These are phyloP conservation scores for Dolichoris vasculosae DNA, from an alignment of 1,140 invertebrate species.

Conservation along the genomic window DNA sequence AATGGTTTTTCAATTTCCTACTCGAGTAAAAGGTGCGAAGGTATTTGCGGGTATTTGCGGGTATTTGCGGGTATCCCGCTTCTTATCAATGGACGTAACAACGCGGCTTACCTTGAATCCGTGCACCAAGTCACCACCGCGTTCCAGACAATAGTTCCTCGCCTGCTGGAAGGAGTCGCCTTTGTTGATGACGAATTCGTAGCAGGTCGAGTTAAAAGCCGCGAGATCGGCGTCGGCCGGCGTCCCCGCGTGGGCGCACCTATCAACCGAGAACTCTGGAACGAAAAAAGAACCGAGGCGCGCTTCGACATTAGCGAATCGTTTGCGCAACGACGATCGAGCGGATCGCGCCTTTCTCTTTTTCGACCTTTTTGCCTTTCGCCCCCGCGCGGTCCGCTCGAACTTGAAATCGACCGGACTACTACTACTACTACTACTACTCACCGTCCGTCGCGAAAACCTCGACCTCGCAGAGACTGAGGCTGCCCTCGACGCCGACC, in stretches of 20 bases:
- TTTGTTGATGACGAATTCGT: constrained; percentile 88
- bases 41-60: neutral
- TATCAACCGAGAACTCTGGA: constrained; percentile 87
- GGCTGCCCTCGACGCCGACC: constrained; percentile 90
- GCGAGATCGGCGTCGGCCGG: constrained; percentile 84
- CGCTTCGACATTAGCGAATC: neutral
- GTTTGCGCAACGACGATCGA: constrained; percentile 4
- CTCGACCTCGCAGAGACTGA: constrained; percentile 93
- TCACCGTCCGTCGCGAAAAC: constrained; percentile 92
- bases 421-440: constrained; percentile 48
- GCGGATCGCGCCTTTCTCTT: constrained; percentile 36
- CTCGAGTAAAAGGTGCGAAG: neutral
- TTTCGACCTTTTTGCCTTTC: constrained; percentile 23
- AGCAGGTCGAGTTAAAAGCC: constrained; percentile 89
- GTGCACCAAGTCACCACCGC: constrained; percentile 88
- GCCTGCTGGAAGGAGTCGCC: constrained; percentile 89
- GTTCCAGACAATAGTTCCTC: constrained; percentile 81
- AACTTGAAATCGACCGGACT: constrained; percentile 7
- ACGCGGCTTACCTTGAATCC: constrained; percentile 78
- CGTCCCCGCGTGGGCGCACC: constrained; percentile 81
- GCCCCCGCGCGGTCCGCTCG: neutral
- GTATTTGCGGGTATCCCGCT: neutral
- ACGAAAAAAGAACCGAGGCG: constrained; percentile 43
- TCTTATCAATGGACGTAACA: no score
- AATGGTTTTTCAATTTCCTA: constrained; percentile 1